These are phyloP conservation scores for Siderastrea radians DNA, from an alignment of 92 coral and sea anemone genomes.

Conservation along the genomic window DNA sequence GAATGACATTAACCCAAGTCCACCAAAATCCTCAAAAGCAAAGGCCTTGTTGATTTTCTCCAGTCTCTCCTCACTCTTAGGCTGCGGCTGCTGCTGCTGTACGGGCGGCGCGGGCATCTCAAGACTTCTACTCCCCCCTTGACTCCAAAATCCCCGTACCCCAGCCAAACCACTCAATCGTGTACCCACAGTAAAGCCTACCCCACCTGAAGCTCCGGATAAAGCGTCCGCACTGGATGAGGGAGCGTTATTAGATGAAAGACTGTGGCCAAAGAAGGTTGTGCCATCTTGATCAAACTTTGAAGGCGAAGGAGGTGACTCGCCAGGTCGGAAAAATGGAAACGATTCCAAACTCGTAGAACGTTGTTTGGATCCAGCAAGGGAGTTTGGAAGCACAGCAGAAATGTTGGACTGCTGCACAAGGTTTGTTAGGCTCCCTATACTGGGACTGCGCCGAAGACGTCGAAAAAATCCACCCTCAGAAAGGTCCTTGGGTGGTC, in stretches of 20 bases:
- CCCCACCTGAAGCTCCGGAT: conserved; percentile 42
- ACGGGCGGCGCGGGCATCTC: conserved; percentile 51
- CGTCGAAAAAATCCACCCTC: conserved; percentile 89
- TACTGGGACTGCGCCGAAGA: conserved; percentile 79
- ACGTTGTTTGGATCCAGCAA: conserved; percentile 64
- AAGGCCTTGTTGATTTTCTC: conserved; percentile 86
- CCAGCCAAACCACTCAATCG: conserved; percentile 87
- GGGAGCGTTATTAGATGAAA: conserved; percentile 27
- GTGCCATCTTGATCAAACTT: conserved; percentile 76
- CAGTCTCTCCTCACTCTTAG: conserved; percentile 78
- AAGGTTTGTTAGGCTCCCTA: conserved; percentile 89
- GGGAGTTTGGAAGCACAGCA: conserved; percentile 57
- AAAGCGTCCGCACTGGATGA: conserved; percentile 36
- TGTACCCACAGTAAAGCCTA: conserved; percentile 74
- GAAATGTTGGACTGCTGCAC: conserved; percentile 78
- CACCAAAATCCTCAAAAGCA: conserved; percentile 90
- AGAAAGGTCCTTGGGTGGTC: conserved; percentile 28
- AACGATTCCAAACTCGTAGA: conserved; percentile 88
- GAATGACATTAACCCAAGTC: conserved; percentile 89
- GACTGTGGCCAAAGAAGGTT: conserved; percentile 52
- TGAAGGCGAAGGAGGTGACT: conserved; percentile 94
- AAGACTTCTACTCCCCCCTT: conserved; percentile 61
- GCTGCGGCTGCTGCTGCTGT: background rate
- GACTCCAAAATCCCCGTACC: conserved; percentile 87
- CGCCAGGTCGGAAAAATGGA: conserved; percentile 78